Evolutionary conservation across 2,113 vertebrate genomes (phyloP).

Genomic region (Willisornis vidua): DNA sequence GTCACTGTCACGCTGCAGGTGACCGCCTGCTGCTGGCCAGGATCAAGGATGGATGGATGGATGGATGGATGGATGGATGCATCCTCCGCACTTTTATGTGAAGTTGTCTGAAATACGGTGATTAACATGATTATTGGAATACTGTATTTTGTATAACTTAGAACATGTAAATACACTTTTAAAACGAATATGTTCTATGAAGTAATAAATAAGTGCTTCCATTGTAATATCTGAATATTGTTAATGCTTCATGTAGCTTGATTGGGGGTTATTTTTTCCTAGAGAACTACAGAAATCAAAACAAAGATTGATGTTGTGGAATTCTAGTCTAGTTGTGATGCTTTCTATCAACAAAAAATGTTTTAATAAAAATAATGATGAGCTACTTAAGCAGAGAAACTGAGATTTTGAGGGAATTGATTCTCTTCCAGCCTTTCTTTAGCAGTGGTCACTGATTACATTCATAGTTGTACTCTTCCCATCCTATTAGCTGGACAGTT

Average conservation of each 20-base stretch:
- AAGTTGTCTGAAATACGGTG: conserved; percentile 59
- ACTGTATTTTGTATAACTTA: conserved; percentile 72
- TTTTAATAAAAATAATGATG: conserved; percentile 32
- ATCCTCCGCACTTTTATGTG: conserved; percentile 53
- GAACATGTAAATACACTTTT: conserved; percentile 71
- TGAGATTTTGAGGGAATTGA: conserved; percentile 27
- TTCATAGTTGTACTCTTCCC: not conserved
- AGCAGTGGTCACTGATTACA: not conserved
- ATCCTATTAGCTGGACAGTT: not conserved
- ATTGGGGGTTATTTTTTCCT: conserved; percentile 52
- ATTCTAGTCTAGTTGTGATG: conserved; percentile 63
- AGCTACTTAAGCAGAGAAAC: conserved; percentile 56
- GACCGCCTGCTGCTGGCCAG: conserved; percentile 1
- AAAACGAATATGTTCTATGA: conserved; percentile 69
- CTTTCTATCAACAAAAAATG: conserved; percentile 48
- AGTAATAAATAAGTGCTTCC: conserved; percentile 73
- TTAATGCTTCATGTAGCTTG: conserved; percentile 70
- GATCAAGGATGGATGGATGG: conserved; percentile 5
- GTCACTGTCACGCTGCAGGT: not conserved
- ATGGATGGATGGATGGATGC: conserved; percentile 8
- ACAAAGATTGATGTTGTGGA: conserved; percentile 66
- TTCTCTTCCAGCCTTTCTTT: conserved; percentile 41
- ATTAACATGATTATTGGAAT: conserved; percentile 67
- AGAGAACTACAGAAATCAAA: conserved; percentile 61
- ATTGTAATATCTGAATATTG: conserved; percentile 68